Evolutionary conservation across 2,113 vertebrate genomes (phyloP).

Genomic region (Donacobius atricapilla): DNA sequence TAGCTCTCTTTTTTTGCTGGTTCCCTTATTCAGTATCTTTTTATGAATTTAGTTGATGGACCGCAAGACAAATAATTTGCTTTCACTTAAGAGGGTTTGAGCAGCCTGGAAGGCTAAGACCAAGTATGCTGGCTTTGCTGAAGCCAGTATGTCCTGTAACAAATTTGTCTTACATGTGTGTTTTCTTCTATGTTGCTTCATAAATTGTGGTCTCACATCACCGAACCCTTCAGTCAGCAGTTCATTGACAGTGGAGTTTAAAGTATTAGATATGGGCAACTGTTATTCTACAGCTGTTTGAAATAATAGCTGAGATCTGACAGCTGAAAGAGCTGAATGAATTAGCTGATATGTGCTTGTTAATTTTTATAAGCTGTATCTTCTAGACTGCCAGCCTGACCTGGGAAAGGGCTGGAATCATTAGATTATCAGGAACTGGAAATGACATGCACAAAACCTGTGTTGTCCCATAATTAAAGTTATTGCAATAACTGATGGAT

Average conservation of each 20-base stretch:
- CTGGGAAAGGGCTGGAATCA: neutral
- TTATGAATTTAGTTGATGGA: neutral
- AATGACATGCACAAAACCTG: neutral
- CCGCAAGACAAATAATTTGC: neutral
- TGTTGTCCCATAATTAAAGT: neutral
- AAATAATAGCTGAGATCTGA: slow-evolving; percentile 13
- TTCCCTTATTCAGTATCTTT: neutral
- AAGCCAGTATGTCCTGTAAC: neutral
- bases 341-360: neutral
- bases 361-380: neutral
- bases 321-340: neutral
- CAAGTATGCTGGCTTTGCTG: neutral
- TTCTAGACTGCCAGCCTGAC: neutral
- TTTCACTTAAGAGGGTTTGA: neutral
- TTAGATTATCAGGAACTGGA: neutral
- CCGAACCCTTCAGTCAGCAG: neutral
- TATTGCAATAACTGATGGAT: neutral
- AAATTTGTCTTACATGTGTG: neutral
- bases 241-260: neutral
- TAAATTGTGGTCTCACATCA: neutral
- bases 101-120: neutral
- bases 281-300: slow-evolving; percentile 18
- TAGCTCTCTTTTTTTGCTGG: neutral
- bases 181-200: neutral
- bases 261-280: neutral